Conservation (phyloP, 2,888 invertebrate genomes). For the Falcaria lacertinaria region DNA sequence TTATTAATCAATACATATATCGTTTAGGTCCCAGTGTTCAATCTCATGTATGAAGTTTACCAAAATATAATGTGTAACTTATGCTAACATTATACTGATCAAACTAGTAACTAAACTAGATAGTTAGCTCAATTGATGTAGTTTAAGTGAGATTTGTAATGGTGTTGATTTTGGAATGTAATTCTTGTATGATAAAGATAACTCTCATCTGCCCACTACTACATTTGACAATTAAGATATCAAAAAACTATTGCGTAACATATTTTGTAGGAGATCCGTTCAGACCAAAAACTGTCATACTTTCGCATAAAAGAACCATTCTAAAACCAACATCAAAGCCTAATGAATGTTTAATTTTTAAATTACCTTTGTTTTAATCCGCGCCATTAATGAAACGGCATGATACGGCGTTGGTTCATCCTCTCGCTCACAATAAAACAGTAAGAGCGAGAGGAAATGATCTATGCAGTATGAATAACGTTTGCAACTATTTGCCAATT, state of each 20-base stretch:
- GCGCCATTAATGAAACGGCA: background rate
- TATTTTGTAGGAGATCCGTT: too few relatives aligned
- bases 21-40: constrained; percentile 55
- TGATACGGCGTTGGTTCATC: background rate
- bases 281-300: too few relatives aligned
- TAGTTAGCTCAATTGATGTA: constrained; percentile 57
- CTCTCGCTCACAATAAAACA: background rate
- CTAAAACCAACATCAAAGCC: constrained; percentile 25
- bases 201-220: too few relatives aligned
- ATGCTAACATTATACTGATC: constrained; percentile 49
- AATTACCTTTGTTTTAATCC: constrained; percentile 5
- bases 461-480: background rate
- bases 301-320: background rate
- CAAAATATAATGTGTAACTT: constrained; percentile 39
- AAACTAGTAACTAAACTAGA: constrained; percentile 34
- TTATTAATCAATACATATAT: constrained; percentile 20
- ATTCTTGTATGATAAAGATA: background rate
- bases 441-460: background rate
- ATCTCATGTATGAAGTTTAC: constrained; percentile 54
- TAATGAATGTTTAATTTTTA: constrained; percentile 24
- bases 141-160: constrained; percentile 20
- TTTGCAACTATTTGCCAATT: too few relatives aligned
- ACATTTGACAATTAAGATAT: too few relatives aligned
- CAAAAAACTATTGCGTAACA: too few relatives aligned
- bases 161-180: constrained; percentile 17